Percentiles rank a stretch among this genome's conserved stretches.
phyloP scores from a whole-genome alignment of 2,888 invertebrate genomes.

The Rhagonycha lutea region DNA sequence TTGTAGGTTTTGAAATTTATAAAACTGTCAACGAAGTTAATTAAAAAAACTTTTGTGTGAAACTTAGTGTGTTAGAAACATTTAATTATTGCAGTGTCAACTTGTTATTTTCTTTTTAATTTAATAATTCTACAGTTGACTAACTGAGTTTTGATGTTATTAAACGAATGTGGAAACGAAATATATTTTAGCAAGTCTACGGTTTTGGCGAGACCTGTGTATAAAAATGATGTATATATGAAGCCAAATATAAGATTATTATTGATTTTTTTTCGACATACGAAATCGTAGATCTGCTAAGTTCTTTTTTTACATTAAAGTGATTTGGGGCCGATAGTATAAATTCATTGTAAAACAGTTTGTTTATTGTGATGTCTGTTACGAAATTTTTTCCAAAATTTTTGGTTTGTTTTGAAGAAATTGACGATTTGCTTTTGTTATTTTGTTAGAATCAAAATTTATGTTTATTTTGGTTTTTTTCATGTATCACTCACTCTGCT shows the following conservation, averaged over 20 bases:
- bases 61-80: slow-evolving; percentile 4
- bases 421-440: slow-evolving; percentile 9
- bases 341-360: background rate
- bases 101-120: slow-evolving; percentile 15
- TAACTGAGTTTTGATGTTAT: slow-evolving; percentile 27
- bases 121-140: slow-evolving; percentile 18
- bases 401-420: slow-evolving; percentile 16
- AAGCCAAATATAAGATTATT: slow-evolving; percentile 14
- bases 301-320: slow-evolving; percentile 8
- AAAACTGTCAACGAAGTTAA: slow-evolving; percentile 5
- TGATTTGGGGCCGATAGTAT: slow-evolving; percentile 8
- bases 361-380: slow-evolving; percentile 9
- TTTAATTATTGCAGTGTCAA: slow-evolving; percentile 8
- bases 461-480: slow-evolving; percentile 4
- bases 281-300: slow-evolving; percentile 6
- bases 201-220: slow-evolving; percentile 4
- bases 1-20: slow-evolving; percentile 6
- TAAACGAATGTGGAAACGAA: slow-evolving; percentile 2
- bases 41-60: slow-evolving; percentile 8
- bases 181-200: slow-evolving; percentile 8
- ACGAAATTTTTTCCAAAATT: slow-evolving; percentile 2
- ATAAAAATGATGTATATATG: slow-evolving; percentile 12
- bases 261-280: slow-evolving; percentile 13
- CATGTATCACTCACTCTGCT: background rate
- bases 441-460: background rate